Conservation (phyloP, 1,140 invertebrate genomes). For the Epicauta chinensis region DNA sequence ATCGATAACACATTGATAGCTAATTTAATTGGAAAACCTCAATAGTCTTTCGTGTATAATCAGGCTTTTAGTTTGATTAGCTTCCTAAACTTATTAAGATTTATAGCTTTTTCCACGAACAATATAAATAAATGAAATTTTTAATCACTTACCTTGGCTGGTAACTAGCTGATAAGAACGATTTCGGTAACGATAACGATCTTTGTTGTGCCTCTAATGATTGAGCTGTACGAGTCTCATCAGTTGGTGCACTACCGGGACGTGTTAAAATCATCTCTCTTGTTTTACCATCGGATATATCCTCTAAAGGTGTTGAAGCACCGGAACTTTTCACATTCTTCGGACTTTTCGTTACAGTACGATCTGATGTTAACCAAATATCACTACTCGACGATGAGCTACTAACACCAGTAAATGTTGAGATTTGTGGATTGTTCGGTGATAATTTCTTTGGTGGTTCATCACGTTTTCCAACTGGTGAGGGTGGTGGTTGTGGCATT, state of each 20-base stretch:
- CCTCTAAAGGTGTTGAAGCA: constrained; percentile 48
- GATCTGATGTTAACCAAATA: constrained; percentile 49
- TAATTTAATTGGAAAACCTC: too few relatives aligned
- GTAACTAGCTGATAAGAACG: constrained; percentile 48
- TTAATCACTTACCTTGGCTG: constrained; percentile 39
- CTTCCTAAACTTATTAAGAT: too few relatives aligned
- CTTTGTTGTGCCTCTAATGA: constrained; percentile 41
- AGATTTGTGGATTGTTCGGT: constrained; percentile 35
- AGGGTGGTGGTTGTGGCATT: neutral
- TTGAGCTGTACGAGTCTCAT: constrained; percentile 39
- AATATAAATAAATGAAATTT: too few relatives aligned
- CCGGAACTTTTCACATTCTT: constrained; percentile 48
- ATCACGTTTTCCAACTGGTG: neutral
- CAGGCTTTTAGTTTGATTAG: too few relatives aligned
- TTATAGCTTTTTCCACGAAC: too few relatives aligned
- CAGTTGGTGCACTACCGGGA: constrained; percentile 51
- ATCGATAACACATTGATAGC: too few relatives aligned
- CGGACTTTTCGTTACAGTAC: constrained; percentile 46
- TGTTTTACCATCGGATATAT: constrained; percentile 34
- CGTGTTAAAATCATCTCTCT: constrained; percentile 43
- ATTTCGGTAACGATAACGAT: constrained; percentile 58
- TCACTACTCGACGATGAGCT: constrained; percentile 51
- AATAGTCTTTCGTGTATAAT: too few relatives aligned
- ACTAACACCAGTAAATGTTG: constrained; percentile 25
- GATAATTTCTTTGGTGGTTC: constrained; percentile 39